Conservation (phyloP, 53 echinoderm and acorn worm species). For the Paracentrotus lividus region DNA sequence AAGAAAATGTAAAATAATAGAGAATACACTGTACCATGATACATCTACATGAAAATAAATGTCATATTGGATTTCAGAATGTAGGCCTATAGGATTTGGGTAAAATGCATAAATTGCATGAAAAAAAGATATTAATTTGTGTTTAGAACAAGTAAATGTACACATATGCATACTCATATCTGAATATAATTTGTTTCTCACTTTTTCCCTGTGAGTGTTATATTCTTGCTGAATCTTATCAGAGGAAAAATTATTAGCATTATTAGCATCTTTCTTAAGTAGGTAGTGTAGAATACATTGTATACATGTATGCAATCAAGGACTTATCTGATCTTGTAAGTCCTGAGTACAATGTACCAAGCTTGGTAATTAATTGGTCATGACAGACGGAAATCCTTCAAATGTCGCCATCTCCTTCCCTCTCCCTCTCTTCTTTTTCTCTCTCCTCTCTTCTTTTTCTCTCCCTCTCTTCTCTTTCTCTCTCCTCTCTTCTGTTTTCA, state of each 20-base stretch:
- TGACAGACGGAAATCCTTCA: constrained; percentile 40
- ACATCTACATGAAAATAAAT: neutral
- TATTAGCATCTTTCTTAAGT: neutral
- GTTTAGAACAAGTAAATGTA: neutral
- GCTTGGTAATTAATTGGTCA: constrained; percentile 25
- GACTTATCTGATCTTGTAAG: neutral
- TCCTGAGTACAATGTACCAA: constrained; percentile 7
- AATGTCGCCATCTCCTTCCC: neutral
- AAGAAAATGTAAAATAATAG: too few species aligned
- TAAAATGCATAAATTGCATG: neutral
- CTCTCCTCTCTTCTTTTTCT: neutral
- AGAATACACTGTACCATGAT: too few species aligned
- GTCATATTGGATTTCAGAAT: neutral
- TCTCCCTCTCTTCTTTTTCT: neutral
- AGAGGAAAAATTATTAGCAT: neutral
- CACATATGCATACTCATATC: neutral
- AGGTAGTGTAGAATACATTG: neutral
- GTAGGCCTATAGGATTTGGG: neutral
- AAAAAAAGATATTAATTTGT: too few species aligned
- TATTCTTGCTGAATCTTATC: neutral
- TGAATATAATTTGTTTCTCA: neutral
- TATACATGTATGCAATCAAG: too few species aligned
- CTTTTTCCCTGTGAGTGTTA: neutral
- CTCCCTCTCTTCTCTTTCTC: neutral
- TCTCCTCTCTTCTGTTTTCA: neutral